Evolutionary conservation across 37 sponge, comb jelly and placozoan genomes (phyloP).

Genomic region (Dysidea cf. avara): DNA sequence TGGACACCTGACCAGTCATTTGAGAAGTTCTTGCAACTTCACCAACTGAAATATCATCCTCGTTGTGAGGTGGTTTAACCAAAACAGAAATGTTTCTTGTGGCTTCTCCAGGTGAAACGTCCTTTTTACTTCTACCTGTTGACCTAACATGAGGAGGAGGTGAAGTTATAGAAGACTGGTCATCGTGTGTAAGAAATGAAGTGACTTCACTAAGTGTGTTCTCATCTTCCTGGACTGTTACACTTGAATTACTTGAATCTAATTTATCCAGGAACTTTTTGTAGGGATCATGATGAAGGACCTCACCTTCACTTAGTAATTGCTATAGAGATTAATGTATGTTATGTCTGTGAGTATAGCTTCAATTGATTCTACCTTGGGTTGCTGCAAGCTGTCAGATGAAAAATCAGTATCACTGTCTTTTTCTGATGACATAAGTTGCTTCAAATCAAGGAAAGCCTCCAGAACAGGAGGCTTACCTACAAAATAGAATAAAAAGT

Average conservation of each 20-base stretch:
- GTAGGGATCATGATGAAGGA: constrained; percentile 14
- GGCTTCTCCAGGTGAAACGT: constrained; percentile 40
- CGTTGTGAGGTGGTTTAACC: not conserved
- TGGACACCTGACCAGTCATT: not conserved
- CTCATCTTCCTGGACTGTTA: not conserved
- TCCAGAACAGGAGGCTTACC: not conserved
- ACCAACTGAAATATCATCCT: not conserved
- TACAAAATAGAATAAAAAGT: too few relatives aligned
- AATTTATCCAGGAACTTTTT: constrained; percentile 33
- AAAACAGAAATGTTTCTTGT: not conserved
- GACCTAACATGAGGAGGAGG: not conserved
- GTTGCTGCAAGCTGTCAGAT: constrained; percentile 26
- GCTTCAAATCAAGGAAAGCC: constrained; percentile 52
- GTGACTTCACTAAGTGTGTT: constrained; percentile 50
- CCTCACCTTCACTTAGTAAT: constrained; percentile 29
- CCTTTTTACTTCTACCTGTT: not conserved
- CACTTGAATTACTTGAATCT: constrained; percentile 7
- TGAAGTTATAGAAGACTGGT: not conserved
- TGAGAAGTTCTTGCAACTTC: not conserved
- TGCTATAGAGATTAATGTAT: not conserved
- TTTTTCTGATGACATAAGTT: constrained; percentile 2
- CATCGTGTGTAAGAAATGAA: constrained; percentile 17
- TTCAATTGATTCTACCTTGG: not conserved
- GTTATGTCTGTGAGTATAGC: not conserved
- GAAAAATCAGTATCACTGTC: constrained; percentile 5